Conservation (phyloP, 1,140 invertebrate species). For the Drosophila parabipectinata region DNA sequence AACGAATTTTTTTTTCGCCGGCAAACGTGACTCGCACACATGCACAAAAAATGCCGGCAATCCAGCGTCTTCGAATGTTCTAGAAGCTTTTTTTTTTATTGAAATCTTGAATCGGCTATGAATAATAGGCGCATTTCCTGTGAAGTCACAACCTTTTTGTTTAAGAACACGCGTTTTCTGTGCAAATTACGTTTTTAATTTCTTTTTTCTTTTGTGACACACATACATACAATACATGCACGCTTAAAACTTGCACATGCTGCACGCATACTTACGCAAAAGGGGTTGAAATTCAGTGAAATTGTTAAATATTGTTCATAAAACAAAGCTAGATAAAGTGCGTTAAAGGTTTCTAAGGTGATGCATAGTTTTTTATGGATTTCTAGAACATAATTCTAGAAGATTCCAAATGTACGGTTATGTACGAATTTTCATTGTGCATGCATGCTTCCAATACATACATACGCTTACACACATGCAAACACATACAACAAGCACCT, state of each 20-base stretch:
- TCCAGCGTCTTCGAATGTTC: constrained; percentile 11
- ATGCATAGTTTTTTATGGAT: not conserved
- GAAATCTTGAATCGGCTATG: not conserved
- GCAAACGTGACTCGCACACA: not conserved
- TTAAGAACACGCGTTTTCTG: not conserved
- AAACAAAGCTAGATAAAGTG: not conserved
- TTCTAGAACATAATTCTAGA: constrained; percentile 8
- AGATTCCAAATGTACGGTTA: constrained; percentile 16
- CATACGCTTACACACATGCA: not conserved
- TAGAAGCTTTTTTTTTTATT: not conserved
- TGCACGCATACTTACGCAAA: not conserved
- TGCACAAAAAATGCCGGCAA: constrained; percentile 22
- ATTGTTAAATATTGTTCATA: not conserved
- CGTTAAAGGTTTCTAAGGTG: not conserved
- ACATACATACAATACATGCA: not conserved
- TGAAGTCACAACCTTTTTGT: not conserved
- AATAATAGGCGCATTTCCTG: not conserved
- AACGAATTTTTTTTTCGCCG: not conserved
- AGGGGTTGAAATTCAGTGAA: not conserved
- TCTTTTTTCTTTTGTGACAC: not conserved
- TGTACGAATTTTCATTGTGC: constrained; percentile 26
- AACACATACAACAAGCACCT: no score
- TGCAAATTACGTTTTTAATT: not conserved
- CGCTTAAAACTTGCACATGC: constrained; percentile 3
- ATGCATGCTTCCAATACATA: constrained; percentile 5